These are phyloP conservation scores for Coregonus ussuriensis DNA, from an alignment of 2,797 vertebrate genomes.

Conservation along the genomic window DNA sequence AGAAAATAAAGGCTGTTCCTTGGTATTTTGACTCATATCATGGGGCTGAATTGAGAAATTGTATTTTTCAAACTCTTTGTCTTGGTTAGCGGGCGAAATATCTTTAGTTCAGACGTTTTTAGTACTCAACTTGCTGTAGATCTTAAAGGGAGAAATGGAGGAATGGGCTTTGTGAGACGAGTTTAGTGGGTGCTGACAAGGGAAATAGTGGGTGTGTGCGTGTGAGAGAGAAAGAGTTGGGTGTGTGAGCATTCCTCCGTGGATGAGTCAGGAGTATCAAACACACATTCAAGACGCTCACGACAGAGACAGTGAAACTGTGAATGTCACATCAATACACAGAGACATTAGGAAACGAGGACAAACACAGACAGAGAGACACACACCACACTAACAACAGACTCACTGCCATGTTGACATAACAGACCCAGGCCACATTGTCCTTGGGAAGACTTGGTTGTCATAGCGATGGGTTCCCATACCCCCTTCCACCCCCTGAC, in stretches of 20 bases:
- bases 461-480: neutral
- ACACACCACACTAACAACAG: neutral
- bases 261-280: neutral
- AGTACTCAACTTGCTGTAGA: conserved; percentile 7
- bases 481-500: neutral
- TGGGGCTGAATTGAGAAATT: no score
- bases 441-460: conserved; percentile 5
- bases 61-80: no score
- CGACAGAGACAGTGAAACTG: neutral
- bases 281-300: conserved; percentile 18
- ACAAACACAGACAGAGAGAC: conserved; percentile 6
- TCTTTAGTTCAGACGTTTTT: neutral
- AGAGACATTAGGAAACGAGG: conserved; percentile 8
- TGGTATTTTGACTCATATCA: no score
- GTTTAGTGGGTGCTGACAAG: conserved; percentile 7
- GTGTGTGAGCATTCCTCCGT: neutral
- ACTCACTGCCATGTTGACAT: conserved; percentile 5
- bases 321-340: neutral
- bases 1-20: no score
- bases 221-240: neutral
- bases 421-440: conserved; percentile 8
- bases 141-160: conserved; percentile 10
- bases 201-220: no score
- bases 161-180: conserved; percentile 9
- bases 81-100: neutral